Percentiles rank a stretch among this genome's conserved stretches.
These are phyloP conservation scores for Staurois parvus DNA, from an alignment of 2,797 vertebrate species.

Conservation along the genomic window DNA sequence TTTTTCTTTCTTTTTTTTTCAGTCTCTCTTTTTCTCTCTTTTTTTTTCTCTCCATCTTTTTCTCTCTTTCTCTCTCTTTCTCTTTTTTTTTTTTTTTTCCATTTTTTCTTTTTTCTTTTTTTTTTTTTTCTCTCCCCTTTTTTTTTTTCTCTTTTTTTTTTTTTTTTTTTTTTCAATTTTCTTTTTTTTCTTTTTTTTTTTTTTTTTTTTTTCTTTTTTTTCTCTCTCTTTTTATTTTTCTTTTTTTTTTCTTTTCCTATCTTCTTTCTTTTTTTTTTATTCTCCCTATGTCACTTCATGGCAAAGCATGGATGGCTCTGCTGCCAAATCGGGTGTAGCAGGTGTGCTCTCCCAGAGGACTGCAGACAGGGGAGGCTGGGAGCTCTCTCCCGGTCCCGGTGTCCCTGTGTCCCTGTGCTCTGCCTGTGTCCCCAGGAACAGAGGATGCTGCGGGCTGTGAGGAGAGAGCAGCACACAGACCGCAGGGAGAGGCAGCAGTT, in stretches of 20 bases:
- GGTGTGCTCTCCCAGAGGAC: background rate
- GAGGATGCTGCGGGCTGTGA: background rate
- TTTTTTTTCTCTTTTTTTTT: background rate
- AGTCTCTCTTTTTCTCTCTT: no score
- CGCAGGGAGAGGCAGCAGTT: slow-evolving; percentile 17
- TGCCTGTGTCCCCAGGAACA: background rate
- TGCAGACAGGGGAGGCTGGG: background rate
- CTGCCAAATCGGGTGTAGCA: background rate
- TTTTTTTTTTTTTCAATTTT: background rate
- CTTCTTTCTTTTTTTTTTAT: background rate
- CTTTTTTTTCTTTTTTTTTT: background rate
- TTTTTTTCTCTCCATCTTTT: background rate
- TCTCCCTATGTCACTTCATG: slow-evolving; percentile 1
- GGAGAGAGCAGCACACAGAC: background rate
- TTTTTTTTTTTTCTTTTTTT: no score
- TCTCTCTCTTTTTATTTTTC: background rate
- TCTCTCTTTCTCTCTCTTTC: background rate
- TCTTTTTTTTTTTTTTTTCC: background rate
- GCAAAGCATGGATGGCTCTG: background rate
- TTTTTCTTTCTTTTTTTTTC: background rate
- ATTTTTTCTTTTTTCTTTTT: background rate
- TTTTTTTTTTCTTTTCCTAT: background rate
- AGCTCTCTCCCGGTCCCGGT: no score
- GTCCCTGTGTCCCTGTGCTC: background rate
- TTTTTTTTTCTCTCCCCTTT: no score